A percentile compares a stretch with the other conserved stretches of the same genome.
These are phyloP conservation scores for Pangasianodon hypophthalmus DNA, from an alignment of 2,113 vertebrate genomes.

Conservation along the genomic window DNA sequence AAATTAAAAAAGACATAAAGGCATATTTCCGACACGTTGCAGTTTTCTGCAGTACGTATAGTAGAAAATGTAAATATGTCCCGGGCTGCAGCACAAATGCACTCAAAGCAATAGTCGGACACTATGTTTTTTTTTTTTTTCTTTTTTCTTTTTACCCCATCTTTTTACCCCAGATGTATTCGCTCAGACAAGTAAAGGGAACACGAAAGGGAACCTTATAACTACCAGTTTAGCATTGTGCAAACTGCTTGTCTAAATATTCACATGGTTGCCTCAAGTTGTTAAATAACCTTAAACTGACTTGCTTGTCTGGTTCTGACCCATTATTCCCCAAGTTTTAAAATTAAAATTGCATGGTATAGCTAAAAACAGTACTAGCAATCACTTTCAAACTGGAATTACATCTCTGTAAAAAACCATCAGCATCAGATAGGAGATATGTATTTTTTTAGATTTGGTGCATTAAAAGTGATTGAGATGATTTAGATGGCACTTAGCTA, in stretches of 20 bases:
- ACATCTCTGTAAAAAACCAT: not conserved
- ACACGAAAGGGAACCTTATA: not conserved
- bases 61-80: not conserved
- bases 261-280: not conserved
- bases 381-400: not conserved
- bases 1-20: too few relatives aligned
- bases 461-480: not conserved
- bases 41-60: not conserved
- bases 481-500: not conserved
- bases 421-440: not conserved
- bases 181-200: too few relatives aligned
- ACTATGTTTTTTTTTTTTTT: too few relatives aligned
- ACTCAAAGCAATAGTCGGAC: not conserved
- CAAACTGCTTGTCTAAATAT: not conserved
- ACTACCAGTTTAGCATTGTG: not conserved
- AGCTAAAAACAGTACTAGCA: not conserved
- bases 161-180: too few relatives aligned
- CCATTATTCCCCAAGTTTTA: not conserved
- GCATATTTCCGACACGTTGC: not conserved
- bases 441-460: not conserved
- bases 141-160: too few relatives aligned
- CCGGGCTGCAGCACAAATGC: too few relatives aligned
- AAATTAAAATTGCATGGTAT: not conserved
- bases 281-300: not conserved
- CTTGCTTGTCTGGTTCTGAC: not conserved